Evolutionary conservation across 2,113 vertebrate genomes (phyloP).

Genomic region (Cervus canadensis): DNA sequence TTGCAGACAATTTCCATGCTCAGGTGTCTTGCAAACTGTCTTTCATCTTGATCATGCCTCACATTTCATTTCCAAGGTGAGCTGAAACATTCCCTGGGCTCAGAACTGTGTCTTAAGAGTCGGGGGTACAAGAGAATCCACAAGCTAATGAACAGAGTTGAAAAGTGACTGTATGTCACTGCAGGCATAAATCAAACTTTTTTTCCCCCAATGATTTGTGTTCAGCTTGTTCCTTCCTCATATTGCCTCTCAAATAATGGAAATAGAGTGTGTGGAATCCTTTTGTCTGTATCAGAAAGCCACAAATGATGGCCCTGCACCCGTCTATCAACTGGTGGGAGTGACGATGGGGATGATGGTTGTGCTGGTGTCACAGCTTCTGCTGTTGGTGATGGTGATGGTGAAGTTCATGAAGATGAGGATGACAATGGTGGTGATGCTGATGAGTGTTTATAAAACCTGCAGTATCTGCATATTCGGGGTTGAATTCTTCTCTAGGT

Average conservation of each 20-base stretch:
- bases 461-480: rapidly evolving
- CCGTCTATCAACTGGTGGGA: rapidly evolving
- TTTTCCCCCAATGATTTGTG: neutral
- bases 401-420: neutral
- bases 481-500: neutral
- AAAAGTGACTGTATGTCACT: neutral
- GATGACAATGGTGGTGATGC: neutral
- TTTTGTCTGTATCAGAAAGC: neutral
- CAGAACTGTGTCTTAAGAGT: rapidly evolving
- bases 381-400: neutral
- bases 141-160: neutral
- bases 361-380: neutral
- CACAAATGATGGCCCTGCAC: rapidly evolving
- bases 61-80: neutral
- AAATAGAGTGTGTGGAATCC: neutral
- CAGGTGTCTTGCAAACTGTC: neutral
- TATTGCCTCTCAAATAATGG: neutral
- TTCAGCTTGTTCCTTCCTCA: neutral
- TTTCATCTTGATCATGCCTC: neutral
- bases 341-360: rapidly evolving
- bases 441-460: rapidly evolving
- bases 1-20: neutral
- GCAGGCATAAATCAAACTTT: neutral
- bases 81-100: neutral
- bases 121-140: rapidly evolving